Base-by-base conservation (phyloP, 2,797 vertebrate species). In the Rhabdophis nuchalis region DNA sequence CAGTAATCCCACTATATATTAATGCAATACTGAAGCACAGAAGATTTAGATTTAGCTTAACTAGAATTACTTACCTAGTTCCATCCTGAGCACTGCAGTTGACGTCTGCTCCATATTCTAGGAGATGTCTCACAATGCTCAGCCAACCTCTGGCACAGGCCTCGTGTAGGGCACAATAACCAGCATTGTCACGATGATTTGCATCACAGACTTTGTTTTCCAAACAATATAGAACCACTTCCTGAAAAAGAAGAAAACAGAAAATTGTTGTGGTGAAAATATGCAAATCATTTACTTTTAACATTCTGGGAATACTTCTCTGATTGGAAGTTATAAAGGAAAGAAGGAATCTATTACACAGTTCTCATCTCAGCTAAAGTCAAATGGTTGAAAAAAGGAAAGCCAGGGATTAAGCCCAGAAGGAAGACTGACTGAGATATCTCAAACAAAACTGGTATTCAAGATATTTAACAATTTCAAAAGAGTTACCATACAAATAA, bases 11-110 rank as follows among this genome's bases (percentile, higher is more conserved):
- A 86, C 41, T 88, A n/a, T 46, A 20, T 61, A 53, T 72, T 77
- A 46, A 88, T n/a, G 36, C 10, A 25, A 20, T 54, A 87, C 36
- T 58, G 68, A 93, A 85, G 20, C 46, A 87, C 1, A 86, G 52
- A 52, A 18, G 10, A 29, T 88, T 89, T 87, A 52, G 58, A 85
- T 54, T 64, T 86, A 68, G 57, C 23, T 82, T 90, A 90, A 90
- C 14, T 6, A 54, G 41, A 87, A 58, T 25, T 91, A 89, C 96
- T 96, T 12, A 99, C 99, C 99, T 98, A 96, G 99, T 99, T 96
- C 99, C 99, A 88, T 99, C 99, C 97, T 99, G 99, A 0, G 99
- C 99, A 0, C 98, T 99, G 97, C 99, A 99, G 98, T 99, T 99
- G 93, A 99, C 99, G 93, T 99, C 99, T 0, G 99, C 99, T 4